Evolutionary conservation across 2,113 vertebrate species (phyloP).

Genomic region (Protobothrops flavoviridis): DNA sequence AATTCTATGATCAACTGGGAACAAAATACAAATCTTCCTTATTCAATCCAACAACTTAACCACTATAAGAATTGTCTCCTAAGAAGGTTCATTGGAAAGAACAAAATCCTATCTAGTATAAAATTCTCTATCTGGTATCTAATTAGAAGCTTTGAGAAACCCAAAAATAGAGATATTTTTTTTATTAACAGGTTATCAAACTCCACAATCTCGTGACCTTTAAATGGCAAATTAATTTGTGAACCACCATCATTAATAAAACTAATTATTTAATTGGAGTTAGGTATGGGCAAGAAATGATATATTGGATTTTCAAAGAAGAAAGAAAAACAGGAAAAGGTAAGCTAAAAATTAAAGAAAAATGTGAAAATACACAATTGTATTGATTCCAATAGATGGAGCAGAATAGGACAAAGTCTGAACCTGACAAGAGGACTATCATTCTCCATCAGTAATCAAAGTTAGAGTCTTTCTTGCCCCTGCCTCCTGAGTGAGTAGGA

Average conservation of each 20-base stretch:
- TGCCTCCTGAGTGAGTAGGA: neutral
- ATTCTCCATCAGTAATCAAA: neutral
- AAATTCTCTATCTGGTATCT: neutral
- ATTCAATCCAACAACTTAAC: neutral
- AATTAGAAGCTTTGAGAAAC: neutral
- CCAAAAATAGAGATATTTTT: neutral
- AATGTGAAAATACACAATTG: neutral
- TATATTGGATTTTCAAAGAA: neutral
- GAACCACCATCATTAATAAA: neutral
- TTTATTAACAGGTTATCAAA: neutral
- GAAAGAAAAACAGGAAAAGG: neutral
- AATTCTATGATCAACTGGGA: neutral
- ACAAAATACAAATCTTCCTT: neutral
- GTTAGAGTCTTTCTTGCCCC: neutral
- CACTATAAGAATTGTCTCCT: neutral
- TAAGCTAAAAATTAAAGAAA: neutral
- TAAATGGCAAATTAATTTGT: neutral
- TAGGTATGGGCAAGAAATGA: neutral
- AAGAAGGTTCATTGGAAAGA: neutral
- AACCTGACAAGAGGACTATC: neutral
- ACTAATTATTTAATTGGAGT: neutral
- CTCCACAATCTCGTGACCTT: neutral
- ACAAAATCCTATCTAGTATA: neutral
- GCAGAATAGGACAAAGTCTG: neutral
- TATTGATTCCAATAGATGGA: neutral